A percentile compares a stretch with the other conserved stretches of the same genome.
Conservation (phyloP, 2,888 invertebrate genomes). For the Steromphala cineraria region DNA sequence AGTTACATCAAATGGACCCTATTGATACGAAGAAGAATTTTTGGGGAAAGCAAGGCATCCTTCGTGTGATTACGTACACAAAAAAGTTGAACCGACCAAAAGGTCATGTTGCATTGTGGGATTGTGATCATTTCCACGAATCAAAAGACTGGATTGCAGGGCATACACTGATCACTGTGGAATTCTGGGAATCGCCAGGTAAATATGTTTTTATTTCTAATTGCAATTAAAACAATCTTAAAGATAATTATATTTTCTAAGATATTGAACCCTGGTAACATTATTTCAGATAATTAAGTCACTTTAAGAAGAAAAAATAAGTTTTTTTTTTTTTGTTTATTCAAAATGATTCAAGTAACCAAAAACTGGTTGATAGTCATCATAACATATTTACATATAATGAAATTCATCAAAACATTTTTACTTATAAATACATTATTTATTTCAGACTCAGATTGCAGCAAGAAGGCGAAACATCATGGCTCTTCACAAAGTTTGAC, state of each 20-base stretch:
- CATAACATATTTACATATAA: background rate
- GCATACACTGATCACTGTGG: conserved; percentile 68
- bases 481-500: background rate
- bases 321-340: too few relatives aligned
- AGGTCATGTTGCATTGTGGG: conserved; percentile 73
- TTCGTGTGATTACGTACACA: conserved; percentile 71
- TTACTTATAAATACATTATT: background rate
- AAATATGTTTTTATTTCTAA: background rate
- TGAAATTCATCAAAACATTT: too few relatives aligned
- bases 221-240: too few relatives aligned
- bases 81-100: conserved; percentile 62
- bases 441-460: conserved; percentile 42
- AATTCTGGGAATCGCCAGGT: conserved; percentile 75
- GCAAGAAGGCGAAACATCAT: background rate
- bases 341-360: background rate
- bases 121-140: conserved; percentile 72
- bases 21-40: conserved; percentile 63
- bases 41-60: conserved; percentile 69
- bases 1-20: conserved; percentile 62
- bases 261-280: too few relatives aligned
- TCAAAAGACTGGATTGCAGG: conserved; percentile 69
- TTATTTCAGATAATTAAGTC: too few relatives aligned
- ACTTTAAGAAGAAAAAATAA: background rate
- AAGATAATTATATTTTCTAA: too few relatives aligned
- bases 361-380: background rate